Conservation (phyloP, 2,888 invertebrate species). For the Leucophenga maculata region DNA sequence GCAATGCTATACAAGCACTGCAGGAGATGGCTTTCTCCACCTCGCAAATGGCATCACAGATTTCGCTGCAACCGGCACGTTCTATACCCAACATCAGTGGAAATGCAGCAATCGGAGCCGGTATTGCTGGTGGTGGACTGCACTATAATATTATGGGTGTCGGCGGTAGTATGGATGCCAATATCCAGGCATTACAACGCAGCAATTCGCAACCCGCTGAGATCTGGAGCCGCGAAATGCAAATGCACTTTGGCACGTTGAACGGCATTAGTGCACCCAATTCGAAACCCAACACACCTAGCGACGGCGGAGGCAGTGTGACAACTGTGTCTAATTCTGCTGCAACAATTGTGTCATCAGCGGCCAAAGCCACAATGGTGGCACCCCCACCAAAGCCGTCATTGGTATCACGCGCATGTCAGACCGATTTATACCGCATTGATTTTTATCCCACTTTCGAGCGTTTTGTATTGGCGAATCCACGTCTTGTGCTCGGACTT, state of each 20-base stretch:
- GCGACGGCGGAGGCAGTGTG: constrained; percentile 20
- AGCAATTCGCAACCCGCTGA: constrained; percentile 90
- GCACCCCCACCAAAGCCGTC: constrained; percentile 20
- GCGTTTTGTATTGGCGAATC: constrained; percentile 79
- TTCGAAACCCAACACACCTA: constrained; percentile 47
- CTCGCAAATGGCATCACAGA: constrained; percentile 74
- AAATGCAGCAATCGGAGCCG: constrained; percentile 44
- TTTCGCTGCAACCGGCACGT: constrained; percentile 79
- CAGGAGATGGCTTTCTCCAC: constrained; percentile 82
- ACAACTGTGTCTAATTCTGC: background rate
- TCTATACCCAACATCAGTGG: constrained; percentile 85
- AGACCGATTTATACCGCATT: constrained; percentile 69
- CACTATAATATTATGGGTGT: constrained; percentile 20
- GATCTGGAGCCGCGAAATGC: constrained; percentile 82
- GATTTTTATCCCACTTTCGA: constrained; percentile 69
- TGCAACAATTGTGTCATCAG: constrained; percentile 25
- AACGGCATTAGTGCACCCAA: constrained; percentile 29
- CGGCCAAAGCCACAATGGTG: background rate
- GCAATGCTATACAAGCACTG: constrained; percentile 86
- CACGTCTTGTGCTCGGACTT: constrained; percentile 81
- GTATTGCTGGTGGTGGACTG: constrained; percentile 56
- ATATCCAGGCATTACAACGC: constrained; percentile 75
- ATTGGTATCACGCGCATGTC: constrained; percentile 57
- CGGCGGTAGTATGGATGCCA: constrained; percentile 41
- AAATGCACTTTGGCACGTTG: constrained; percentile 37